Percentiles rank a stretch among this genome's conserved stretches.
Evolutionary conservation across 2,888 invertebrate species (phyloP).

Genomic region (Euphydryas editha): DNA sequence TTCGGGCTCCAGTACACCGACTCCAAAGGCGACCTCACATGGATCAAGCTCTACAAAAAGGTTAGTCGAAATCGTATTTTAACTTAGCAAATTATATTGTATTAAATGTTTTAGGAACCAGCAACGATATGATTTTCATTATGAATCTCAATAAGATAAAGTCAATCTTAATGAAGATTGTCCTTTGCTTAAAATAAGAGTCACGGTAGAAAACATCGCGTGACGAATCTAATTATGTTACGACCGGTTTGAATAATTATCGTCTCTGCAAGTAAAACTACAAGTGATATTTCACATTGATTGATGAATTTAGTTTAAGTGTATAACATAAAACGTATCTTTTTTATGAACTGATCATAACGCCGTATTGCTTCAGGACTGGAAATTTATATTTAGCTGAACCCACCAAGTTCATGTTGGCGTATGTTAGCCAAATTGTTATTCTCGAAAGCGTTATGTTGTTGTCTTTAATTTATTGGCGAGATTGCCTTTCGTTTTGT

Average conservation of each 20-base stretch:
- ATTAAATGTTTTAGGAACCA: neutral
- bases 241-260: constrained; percentile 3
- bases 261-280: constrained; percentile 5
- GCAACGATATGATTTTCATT: neutral
- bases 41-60: constrained; percentile 99
- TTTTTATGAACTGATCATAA: neutral
- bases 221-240: constrained; percentile 12
- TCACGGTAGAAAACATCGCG: constrained; percentile 3
- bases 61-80: constrained; percentile 81
- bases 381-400: constrained; percentile 61
- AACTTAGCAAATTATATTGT: neutral
- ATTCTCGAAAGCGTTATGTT: constrained; percentile 53
- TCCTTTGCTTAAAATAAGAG: constrained; percentile 1
- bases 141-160: neutral
- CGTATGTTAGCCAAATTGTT: constrained; percentile 34
- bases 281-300: constrained; percentile 16
- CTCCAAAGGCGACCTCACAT: constrained; percentile 98
- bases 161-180: neutral
- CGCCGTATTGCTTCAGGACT: constrained; percentile 10
- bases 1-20: constrained; percentile 99
- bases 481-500: constrained; percentile 21
- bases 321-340: neutral
- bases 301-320: constrained; percentile 16
- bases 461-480: constrained; percentile 35
- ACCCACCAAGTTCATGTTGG: constrained; percentile 68